Base-by-base conservation (phyloP, 2,797 vertebrate genomes). In the Selene dorsalis region DNA sequence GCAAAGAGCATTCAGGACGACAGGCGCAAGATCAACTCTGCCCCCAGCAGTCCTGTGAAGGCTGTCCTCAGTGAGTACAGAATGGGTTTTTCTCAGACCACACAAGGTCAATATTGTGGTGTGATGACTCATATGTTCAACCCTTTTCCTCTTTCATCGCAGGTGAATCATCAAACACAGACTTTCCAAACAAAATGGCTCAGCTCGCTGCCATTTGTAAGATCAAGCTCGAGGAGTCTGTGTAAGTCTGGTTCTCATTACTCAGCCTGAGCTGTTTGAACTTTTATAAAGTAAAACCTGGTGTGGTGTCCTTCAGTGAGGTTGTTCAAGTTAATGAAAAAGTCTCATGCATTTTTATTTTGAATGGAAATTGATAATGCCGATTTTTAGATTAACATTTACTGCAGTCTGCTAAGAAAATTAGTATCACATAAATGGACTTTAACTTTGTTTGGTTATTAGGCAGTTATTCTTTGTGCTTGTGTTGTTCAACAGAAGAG, bases 11-110 rank as follows among this genome's bases (percentile, higher is more conserved):
- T 97, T 60, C 96, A 98, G 85, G 96, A 95, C 0, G 97, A 99
- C 88, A 93, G 96, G 2, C 95, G 98, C 65, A 99, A 97, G 92
- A 97, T 99, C 79, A 97, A 90, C 65, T 99, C 97, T 0, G 97
- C 97, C 16, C 98, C 97, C 16, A 95, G 93, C 80, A 99, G 97
- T 63, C 97, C 98, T 0, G 57, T 93, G 68, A 98, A 96, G 93
- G 93, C 83, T 64, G 85, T 12, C 75, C 73, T 84, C 75, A 69
- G 97, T 97, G 87, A 79, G 93, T 87, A 26, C 13, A 63, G 47
- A 17, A 2, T 7, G 12, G 4, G 4, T 12, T 20, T 45, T 35
- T 4, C 3, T 35, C 32, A 35, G 5, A 30, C 30, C 1, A 3
- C 8, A 22, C 4, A 4, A 9, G 11, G 3, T 32, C 9, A 0